Evolutionary conservation across 2,888 invertebrate species (phyloP).

Genomic region (Dastarcus helophoroides): DNA sequence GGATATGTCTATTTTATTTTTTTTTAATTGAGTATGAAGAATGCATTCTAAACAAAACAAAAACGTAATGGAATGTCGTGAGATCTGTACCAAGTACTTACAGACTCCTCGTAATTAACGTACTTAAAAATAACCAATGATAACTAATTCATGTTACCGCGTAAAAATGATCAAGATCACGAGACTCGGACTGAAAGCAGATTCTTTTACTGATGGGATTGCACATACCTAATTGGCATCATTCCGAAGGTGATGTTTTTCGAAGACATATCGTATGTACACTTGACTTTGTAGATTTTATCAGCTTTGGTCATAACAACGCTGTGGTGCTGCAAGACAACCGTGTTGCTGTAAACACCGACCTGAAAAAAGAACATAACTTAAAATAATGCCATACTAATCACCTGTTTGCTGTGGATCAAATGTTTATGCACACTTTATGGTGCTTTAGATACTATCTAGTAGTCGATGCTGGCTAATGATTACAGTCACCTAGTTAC

Average conservation of each 20-base stretch:
- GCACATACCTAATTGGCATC: slow-evolving; percentile 77
- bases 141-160: slow-evolving; percentile 1
- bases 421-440: too few species aligned
- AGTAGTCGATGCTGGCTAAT: too few species aligned
- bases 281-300: slow-evolving; percentile 92
- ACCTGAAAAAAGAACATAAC: slow-evolving; percentile 47
- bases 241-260: slow-evolving; percentile 95
- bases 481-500: too few species aligned
- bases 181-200: background rate
- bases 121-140: too few species aligned
- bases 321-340: slow-evolving; percentile 88
- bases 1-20: too few species aligned
- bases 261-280: slow-evolving; percentile 92
- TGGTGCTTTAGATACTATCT: too few species aligned
- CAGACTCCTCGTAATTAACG: too few species aligned
- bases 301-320: slow-evolving; percentile 95
- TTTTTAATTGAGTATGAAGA: too few species aligned
- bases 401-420: too few species aligned
- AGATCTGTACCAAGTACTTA: too few species aligned
- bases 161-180: background rate
- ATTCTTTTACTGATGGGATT: background rate
- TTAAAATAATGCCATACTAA: slow-evolving; percentile 2
- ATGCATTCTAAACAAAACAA: too few species aligned
- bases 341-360: slow-evolving; percentile 88
- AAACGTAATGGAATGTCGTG: too few species aligned